Evolutionary conservation across 2,113 vertebrate genomes (phyloP).

Genomic region (Pseudorectes ferrugineus): DNA sequence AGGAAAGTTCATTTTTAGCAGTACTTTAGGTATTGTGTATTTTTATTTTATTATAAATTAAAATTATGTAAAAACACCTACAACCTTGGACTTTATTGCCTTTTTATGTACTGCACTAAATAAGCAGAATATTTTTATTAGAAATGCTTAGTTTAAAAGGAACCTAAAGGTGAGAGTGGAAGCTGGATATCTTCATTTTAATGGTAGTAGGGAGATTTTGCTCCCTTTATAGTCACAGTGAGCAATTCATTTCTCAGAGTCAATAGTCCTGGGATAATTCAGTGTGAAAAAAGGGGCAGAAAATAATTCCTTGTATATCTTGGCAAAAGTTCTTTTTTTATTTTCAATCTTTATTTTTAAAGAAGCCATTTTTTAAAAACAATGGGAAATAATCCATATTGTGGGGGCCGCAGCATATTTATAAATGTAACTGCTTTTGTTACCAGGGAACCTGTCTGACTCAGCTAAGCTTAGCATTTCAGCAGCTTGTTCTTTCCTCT

Average conservation of each 20-base stretch:
- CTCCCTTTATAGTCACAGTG: neutral
- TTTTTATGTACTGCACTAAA: slow-evolving; percentile 25
- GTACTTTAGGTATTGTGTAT: neutral
- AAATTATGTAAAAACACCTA: slow-evolving; percentile 20
- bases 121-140: slow-evolving; percentile 26
- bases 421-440: slow-evolving; percentile 67
- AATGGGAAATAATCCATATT: slow-evolving; percentile 59
- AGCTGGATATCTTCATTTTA: neutral
- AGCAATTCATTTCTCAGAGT: neutral
- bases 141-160: neutral
- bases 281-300: neutral
- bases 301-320: neutral
- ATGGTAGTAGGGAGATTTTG: neutral
- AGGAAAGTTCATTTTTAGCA: slow-evolving; percentile 1
- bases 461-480: slow-evolving; percentile 61
- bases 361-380: slow-evolving; percentile 22
- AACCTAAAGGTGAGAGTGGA: neutral
- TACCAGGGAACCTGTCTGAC: slow-evolving; percentile 70
- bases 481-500: slow-evolving; percentile 62
- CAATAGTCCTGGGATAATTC: neutral
- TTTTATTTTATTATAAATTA: slow-evolving; percentile 43
- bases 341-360: slow-evolving; percentile 51
- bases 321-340: slow-evolving; percentile 33
- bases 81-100: neutral
- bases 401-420: slow-evolving; percentile 57